These are phyloP conservation scores for Microplitis manilae DNA, from an alignment of 2,888 invertebrate species.

Conservation along the genomic window DNA sequence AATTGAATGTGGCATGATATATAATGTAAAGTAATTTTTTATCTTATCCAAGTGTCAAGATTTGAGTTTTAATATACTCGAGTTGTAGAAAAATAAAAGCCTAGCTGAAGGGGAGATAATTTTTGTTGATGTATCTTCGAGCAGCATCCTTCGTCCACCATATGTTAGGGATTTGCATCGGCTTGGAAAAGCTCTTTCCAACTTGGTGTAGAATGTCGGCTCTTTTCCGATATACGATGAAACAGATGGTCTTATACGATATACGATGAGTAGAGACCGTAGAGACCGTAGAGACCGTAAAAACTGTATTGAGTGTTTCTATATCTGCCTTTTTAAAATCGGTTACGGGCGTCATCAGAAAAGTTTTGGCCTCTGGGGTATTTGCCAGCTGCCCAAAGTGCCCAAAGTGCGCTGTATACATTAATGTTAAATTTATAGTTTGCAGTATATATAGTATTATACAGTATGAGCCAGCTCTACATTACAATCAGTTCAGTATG, in stretches of 20 bases:
- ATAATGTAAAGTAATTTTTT: neutral
- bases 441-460: too few relatives aligned
- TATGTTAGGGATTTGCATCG: conserved; percentile 57
- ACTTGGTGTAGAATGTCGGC: conserved; percentile 24
- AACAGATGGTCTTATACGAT: too few relatives aligned
- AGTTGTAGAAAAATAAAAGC: neutral
- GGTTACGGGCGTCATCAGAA: conserved; percentile 36
- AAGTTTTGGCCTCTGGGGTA: neutral
- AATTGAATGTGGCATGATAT: too few relatives aligned
- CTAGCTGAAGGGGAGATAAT: conserved; percentile 29
- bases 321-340: conserved; percentile 32
- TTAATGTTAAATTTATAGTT: too few relatives aligned
- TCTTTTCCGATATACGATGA: neutral
- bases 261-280: too few relatives aligned
- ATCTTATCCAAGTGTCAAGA: neutral
- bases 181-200: conserved; percentile 36
- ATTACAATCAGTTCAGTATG: too few relatives aligned
- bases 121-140: conserved; percentile 33
- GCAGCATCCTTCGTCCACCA: conserved; percentile 60
- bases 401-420: neutral
- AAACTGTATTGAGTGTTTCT: too few relatives aligned
- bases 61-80: neutral
- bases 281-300: too few relatives aligned
- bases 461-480: too few relatives aligned
- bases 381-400: neutral